Evolutionary conservation across 2,888 invertebrate genomes (phyloP), one percentile per base, ranked within the genome.

Genomic region (Caenorhabditis sp.): DNA sequence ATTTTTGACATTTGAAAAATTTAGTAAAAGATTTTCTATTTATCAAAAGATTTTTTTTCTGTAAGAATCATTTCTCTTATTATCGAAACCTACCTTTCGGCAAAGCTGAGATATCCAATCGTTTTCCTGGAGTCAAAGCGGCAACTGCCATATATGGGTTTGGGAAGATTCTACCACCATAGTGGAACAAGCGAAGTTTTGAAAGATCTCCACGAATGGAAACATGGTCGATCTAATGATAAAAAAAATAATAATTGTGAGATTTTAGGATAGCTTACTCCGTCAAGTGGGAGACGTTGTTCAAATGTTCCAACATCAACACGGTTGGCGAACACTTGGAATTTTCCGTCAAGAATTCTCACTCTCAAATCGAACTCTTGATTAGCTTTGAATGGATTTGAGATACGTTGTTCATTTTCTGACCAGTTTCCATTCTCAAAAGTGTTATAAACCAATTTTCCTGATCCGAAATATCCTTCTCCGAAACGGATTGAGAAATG

Each of bases 401-500:
- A 76, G 63, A 87, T 84, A 27, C 87, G 66, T 75, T 87, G 84
- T 72, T 87, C 87, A 49, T 83, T 76, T 23, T 83, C 84, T 43
- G 83, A 80, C 87, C 87, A 87, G 77, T 87, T 87, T 56, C 85
- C 84, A 59, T 84, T 77, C 62, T 82, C 60, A 75, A 83, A 85
- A 27, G 82, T 82, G 78, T 82, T 82, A 81, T 85, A 86, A 63
- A 87, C 84, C 64, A 87, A 72, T 64, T 85, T 86, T 66, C 85
- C 84, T 60, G 73, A 68, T 75, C 71, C 73, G 27, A 78, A 63
- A n/a, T 67, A 50, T 57, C 70, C 85, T 67, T 86, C 86, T 38
- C 84, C 83, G 68, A 85, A 86, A n/a, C 86, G 77, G 62, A 85
- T 86, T 27, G 84, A 85, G 74, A 87, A 84, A 64, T 87, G 87